These are phyloP conservation scores for Hedychridium roseum DNA, from an alignment of 2,888 invertebrate species.

Conservation along the genomic window DNA sequence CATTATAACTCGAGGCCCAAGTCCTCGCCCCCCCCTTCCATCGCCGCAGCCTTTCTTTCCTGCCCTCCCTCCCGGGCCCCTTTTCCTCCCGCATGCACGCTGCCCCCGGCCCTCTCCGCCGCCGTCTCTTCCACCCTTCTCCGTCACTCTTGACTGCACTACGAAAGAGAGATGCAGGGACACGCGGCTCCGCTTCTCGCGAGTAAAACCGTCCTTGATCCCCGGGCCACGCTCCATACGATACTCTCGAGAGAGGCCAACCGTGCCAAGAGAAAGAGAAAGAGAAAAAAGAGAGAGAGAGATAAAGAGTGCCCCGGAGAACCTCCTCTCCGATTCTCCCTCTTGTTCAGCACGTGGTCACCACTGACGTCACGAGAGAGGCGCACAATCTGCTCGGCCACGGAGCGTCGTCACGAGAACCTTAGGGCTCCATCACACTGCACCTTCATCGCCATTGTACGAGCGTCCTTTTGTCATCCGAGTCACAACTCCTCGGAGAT, in stretches of 20 bases:
- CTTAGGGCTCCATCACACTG: constrained; percentile 34
- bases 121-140: constrained; percentile 4
- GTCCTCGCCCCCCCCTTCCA: constrained; percentile 11
- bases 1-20: constrained; percentile 45
- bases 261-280: too few relatives aligned
- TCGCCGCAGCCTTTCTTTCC: constrained; percentile 14
- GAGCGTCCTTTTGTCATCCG: not conserved
- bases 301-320: constrained; percentile 28
- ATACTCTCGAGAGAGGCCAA: constrained; percentile 33
- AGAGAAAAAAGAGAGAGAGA: too few relatives aligned
- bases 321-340: constrained; percentile 36
- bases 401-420: constrained; percentile 41
- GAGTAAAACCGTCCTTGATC: constrained; percentile 62
- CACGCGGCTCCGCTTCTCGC: constrained; percentile 48
- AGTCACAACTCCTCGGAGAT: not conserved
- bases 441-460: constrained; percentile 1
- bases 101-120: constrained; percentile 13
- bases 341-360: constrained; percentile 50
- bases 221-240: constrained; percentile 57
- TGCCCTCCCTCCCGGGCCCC: constrained; percentile 2
- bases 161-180: constrained; percentile 39
- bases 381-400: constrained; percentile 30
- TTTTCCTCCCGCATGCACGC: constrained; percentile 11
- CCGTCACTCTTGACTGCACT: constrained; percentile 18
- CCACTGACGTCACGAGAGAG: constrained; percentile 51